Percentiles rank a stretch among this genome's conserved stretches.
Evolutionary conservation across 2,113 vertebrate genomes (phyloP).

Genomic region (Campylomormyrus numenius): DNA sequence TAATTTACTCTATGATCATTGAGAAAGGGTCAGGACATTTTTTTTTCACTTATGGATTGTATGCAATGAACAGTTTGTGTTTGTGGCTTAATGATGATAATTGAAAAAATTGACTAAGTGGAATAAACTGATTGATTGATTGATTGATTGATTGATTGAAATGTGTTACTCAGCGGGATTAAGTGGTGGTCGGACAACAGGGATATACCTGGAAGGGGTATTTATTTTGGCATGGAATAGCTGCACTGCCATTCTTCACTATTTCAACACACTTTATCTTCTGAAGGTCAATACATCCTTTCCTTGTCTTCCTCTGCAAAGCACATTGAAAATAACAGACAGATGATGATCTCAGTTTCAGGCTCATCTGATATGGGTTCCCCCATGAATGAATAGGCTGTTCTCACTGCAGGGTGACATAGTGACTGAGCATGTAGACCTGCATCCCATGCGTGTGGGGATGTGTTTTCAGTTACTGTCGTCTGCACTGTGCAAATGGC

Average conservation of each 20-base stretch:
- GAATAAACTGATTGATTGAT: too few relatives aligned
- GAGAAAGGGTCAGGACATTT: too few relatives aligned
- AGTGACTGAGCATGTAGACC: background rate
- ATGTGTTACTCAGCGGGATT: background rate
- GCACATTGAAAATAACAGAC: background rate
- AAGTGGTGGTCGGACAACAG: background rate
- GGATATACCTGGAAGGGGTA: conserved; percentile 86
- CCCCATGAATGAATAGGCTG: background rate
- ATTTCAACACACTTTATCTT: conserved; percentile 84
- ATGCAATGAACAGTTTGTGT: too few relatives aligned
- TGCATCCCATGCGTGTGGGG: background rate
- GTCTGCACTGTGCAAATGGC: background rate
- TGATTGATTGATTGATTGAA: too few relatives aligned
- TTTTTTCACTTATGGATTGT: too few relatives aligned
- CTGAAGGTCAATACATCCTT: conserved; percentile 79
- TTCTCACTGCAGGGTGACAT: background rate
- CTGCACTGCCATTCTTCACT: conserved; percentile 69
- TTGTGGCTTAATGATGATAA: too few relatives aligned
- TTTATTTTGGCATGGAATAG: conserved; percentile 87
- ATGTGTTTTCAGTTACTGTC: background rate
- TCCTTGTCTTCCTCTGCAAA: conserved; percentile 74
- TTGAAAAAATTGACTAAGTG: too few relatives aligned
- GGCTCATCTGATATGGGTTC: background rate
- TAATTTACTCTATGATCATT: too few relatives aligned
- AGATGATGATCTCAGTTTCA: background rate